These are phyloP conservation scores for Sylvicola fuscatus DNA, from an alignment of 2,888 invertebrate species.

Conservation along the genomic window DNA sequence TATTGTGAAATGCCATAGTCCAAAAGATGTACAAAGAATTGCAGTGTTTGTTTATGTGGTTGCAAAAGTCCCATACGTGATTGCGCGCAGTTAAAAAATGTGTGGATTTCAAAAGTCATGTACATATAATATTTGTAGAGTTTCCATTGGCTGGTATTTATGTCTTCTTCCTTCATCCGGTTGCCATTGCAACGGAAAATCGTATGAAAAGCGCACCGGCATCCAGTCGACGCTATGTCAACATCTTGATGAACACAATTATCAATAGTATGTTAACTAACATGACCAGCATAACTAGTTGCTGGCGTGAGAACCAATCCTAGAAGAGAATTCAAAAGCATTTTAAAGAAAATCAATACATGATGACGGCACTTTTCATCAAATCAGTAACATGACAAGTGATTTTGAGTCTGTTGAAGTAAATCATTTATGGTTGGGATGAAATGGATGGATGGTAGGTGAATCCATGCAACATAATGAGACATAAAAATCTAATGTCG, in stretches of 20 bases:
- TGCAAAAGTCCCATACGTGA: too few species aligned
- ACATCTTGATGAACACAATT: constrained; percentile 87
- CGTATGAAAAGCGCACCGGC: constrained; percentile 6
- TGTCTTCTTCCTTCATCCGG: constrained; percentile 6
- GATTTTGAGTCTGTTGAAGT: not conserved
- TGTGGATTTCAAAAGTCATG: too few species aligned
- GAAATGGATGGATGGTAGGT: not conserved
- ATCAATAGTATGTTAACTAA: constrained; percentile 88
- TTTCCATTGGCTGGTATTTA: too few species aligned
- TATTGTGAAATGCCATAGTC: too few species aligned
- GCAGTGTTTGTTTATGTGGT: too few species aligned
- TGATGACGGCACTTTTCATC: too few species aligned
- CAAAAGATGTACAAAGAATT: too few species aligned
- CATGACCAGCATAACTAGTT: constrained; percentile 80
- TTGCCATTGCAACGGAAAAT: constrained; percentile 9
- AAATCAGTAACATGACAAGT: not conserved
- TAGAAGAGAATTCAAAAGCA: constrained; percentile 27
- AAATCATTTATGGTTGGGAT: not conserved
- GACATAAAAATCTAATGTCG: too few species aligned
- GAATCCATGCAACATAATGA: not conserved
- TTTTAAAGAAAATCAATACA: not conserved
- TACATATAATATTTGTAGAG: too few species aligned
- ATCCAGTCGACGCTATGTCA: constrained; percentile 56
- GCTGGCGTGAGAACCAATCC: constrained; percentile 95
- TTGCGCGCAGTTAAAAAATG: too few species aligned